Base-by-base conservation (phyloP, 2,113 vertebrate genomes). In the Sapajus apella region DNA sequence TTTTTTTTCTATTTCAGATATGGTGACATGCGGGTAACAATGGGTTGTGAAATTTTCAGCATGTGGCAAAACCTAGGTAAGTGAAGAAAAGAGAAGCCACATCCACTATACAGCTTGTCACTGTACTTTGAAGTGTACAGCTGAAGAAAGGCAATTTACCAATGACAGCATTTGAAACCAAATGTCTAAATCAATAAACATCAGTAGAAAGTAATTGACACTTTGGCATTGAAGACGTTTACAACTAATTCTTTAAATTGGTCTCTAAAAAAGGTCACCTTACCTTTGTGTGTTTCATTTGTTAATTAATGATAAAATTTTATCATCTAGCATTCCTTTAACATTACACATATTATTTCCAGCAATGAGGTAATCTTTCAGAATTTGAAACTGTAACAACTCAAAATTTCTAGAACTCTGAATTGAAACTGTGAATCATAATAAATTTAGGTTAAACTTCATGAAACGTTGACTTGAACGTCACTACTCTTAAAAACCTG, bases 1-100 rank as follows among this genome's bases (percentile, higher is more conserved):
- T 91, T 93, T 82, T 91, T 90, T 91, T 93, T 82, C 75, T 97
- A 58, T 98, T 97, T 97, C 96, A 99, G 99, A 96, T 99, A 99
- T 11, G 99, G 99, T 97, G 99, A 99, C 98, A 99, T 99, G 99
- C 98, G 99, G n/a, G 99, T 99, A 84, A 99, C 99, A 98, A 99
- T 99, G 99, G 99, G 99, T 70, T 99, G 99, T 98, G 99, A 99
- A 98, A 99, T 99, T 98, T 99, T 99, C 99, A 99, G 99, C 98
- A 99, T 99, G 99, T 99, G 99, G 99, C 99, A 99, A 98, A 99
- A 99, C 98, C 98, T 99, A 98, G 99, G 99, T 99, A 98, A 99
- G 99, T 95, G 47, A 64, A 82, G 55, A 27, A 81, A 86, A 93
- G 43, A 80, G 89, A 90, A 72, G 14, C 43, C 18, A 50, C 17